A percentile compares a stretch with the other conserved stretches of the same genome.
Evolutionary conservation across 2,797 vertebrate species (phyloP).

Genomic region (Pterois miles): DNA sequence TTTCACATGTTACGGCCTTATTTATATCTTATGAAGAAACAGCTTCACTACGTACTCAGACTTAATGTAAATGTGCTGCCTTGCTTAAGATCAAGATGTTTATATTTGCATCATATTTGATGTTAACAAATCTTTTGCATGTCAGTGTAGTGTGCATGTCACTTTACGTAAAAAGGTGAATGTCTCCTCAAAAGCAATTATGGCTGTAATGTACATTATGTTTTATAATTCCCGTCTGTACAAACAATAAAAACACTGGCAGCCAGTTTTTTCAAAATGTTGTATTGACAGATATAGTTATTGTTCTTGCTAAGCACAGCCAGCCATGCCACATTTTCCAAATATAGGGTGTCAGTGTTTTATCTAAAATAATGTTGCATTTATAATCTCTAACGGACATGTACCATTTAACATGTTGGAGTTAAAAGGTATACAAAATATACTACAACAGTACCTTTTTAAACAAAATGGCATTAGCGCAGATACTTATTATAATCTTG

Average conservation of each 20-base stretch:
- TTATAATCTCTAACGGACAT: neutral
- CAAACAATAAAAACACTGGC: slow-evolving; percentile 70
- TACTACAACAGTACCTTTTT: slow-evolving; percentile 11
- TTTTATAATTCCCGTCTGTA: slow-evolving; percentile 61
- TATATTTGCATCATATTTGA: slow-evolving; percentile 50
- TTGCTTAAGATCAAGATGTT: slow-evolving; percentile 35
- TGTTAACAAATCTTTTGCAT: slow-evolving; percentile 61
- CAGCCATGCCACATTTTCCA: neutral
- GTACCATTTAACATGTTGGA: neutral
- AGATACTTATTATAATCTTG: slow-evolving; percentile 7
- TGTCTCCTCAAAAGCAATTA: slow-evolving; percentile 37
- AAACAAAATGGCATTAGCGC: slow-evolving; percentile 29
- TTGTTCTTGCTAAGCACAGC: neutral
- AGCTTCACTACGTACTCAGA: slow-evolving; percentile 4
- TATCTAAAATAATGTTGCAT: slow-evolving; percentile 8
- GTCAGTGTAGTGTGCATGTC: slow-evolving; percentile 64
- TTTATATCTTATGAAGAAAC: slow-evolving; percentile 32
- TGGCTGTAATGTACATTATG: slow-evolving; percentile 52
- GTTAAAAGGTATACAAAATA: slow-evolving; percentile 23
- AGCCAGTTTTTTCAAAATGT: slow-evolving; percentile 47
- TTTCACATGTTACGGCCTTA: slow-evolving; percentile 36
- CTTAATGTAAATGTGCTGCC: slow-evolving; percentile 11
- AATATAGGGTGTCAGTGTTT: neutral
- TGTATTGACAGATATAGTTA: slow-evolving; percentile 10
- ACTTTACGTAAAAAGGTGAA: slow-evolving; percentile 44